Conservation (phyloP, 1,140 invertebrate genomes). For the Drosophila pallidifrons region DNA sequence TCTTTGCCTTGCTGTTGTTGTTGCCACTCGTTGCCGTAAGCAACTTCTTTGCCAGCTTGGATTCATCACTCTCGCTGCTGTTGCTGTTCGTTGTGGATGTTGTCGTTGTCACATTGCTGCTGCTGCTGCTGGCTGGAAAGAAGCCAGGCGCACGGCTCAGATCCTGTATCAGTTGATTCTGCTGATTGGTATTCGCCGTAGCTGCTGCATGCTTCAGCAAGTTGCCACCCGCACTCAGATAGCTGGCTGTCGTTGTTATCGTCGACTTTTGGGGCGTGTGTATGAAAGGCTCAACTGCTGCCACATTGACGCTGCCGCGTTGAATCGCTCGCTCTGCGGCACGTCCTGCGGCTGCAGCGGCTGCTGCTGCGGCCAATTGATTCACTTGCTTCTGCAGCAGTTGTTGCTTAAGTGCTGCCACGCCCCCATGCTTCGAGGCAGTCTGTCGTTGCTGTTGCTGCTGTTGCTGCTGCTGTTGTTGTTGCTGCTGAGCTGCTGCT, state of each 20-base stretch:
- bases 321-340: conserved; percentile 71
- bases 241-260: conserved; percentile 71
- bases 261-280: conserved; percentile 89
- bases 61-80: conserved; percentile 81
- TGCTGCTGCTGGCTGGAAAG: conserved; percentile 43
- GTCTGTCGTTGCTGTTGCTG: conserved; percentile 56
- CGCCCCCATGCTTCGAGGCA: conserved; percentile 58
- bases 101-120: conserved; percentile 7
- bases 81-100: conserved; percentile 45
- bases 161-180: conserved; percentile 82
- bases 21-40: conserved; percentile 49
- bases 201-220: conserved; percentile 76
- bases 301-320: conserved; percentile 89
- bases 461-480: conserved; percentile 46
- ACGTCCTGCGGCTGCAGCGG: conserved; percentile 67
- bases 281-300: conserved; percentile 95
- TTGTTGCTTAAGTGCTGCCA: conserved; percentile 79
- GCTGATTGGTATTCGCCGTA: conserved; percentile 78
- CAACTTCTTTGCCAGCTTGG: conserved; percentile 81
- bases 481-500: conserved; percentile 35
- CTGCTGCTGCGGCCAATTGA: conserved; percentile 67
- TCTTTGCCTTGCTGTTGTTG: conserved; percentile 37
- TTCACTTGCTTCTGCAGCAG: conserved; percentile 79
- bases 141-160: conserved; percentile 62
- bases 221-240: conserved; percentile 57